phyloP scores from a whole-genome alignment of 2,113 vertebrate genomes.

The Spizaetus ornatus region DNA sequence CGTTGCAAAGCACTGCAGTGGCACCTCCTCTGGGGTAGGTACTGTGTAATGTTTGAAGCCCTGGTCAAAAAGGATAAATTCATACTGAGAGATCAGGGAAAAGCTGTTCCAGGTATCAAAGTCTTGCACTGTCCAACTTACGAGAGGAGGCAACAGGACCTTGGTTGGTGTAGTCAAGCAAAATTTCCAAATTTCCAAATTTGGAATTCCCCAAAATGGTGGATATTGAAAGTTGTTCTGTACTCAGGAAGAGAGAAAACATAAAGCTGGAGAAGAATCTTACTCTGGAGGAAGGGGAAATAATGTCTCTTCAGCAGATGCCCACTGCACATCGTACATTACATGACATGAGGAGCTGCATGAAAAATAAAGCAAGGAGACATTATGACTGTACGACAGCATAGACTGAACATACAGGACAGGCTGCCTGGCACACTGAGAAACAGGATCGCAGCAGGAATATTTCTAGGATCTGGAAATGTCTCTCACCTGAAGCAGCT shows the following conservation, averaged over 20 bases:
- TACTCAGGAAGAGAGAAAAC: background rate
- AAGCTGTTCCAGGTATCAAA: background rate
- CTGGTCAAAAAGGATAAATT: background rate
- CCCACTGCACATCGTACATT: rapidly evolving
- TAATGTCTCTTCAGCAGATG: background rate
- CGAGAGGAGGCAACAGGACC: background rate
- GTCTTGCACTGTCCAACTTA: background rate
- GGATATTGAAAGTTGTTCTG: background rate
- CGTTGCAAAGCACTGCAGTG: background rate
- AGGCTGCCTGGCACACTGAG: background rate
- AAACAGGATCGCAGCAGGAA: background rate
- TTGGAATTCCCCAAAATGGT: background rate
- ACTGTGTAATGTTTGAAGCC: background rate
- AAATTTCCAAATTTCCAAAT: background rate
- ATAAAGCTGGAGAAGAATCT: background rate
- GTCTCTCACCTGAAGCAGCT: background rate
- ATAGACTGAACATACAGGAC: rapidly evolving
- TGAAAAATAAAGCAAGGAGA: background rate
- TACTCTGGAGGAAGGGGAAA: background rate
- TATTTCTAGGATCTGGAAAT: background rate
- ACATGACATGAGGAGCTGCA: rapidly evolving
- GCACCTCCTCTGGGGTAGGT: background rate
- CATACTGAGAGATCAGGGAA: rapidly evolving
- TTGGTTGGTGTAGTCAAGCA: background rate
- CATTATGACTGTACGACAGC: background rate